Percentiles rank a stretch among this genome's conserved stretches.
Conservation (phyloP, 64 coral and sea anemone genomes). For the Catalaphyllia jardinei region DNA sequence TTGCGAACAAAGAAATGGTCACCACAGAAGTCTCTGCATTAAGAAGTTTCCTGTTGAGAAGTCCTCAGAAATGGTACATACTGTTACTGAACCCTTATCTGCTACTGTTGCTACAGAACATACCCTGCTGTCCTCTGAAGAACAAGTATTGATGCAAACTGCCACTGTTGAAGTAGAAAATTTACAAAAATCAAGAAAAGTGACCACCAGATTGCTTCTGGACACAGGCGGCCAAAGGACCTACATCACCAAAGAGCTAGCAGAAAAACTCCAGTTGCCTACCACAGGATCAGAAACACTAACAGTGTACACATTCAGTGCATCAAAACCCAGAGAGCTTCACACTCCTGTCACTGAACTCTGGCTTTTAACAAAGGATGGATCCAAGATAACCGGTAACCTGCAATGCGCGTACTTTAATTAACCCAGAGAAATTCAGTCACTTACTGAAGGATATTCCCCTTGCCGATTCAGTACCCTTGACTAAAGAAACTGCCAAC, state of each 20-base stretch:
- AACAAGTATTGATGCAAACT: neutral
- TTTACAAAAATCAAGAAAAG: no score
- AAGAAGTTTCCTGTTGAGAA: no score
- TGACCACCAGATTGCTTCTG: slow-evolving; percentile 6
- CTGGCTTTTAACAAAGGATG: neutral
- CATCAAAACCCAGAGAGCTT: neutral
- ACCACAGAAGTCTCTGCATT: no score
- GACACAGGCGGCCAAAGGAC: slow-evolving; percentile 25
- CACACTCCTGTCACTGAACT: slow-evolving; percentile 10
- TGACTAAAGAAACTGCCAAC: no score
- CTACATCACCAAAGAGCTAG: slow-evolving; percentile 14
- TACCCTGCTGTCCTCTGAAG: slow-evolving; percentile 3
- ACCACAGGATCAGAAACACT: neutral
- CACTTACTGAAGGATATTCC: neutral
- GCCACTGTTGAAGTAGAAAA: neutral
- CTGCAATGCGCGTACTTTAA: neutral
- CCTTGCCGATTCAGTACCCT: slow-evolving; percentile 10
- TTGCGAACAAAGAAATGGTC: no score
- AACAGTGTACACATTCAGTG: neutral
- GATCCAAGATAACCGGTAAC: no score
- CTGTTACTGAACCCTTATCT: neutral
- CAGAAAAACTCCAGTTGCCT: neutral
- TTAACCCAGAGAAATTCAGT: neutral
- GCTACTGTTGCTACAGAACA: neutral
- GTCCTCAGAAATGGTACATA: neutral